Percentiles rank a stretch among this genome's conserved stretches.
These are phyloP conservation scores for Conus ventricosus DNA, from an alignment of 1,140 invertebrate genomes.

Conservation along the genomic window DNA sequence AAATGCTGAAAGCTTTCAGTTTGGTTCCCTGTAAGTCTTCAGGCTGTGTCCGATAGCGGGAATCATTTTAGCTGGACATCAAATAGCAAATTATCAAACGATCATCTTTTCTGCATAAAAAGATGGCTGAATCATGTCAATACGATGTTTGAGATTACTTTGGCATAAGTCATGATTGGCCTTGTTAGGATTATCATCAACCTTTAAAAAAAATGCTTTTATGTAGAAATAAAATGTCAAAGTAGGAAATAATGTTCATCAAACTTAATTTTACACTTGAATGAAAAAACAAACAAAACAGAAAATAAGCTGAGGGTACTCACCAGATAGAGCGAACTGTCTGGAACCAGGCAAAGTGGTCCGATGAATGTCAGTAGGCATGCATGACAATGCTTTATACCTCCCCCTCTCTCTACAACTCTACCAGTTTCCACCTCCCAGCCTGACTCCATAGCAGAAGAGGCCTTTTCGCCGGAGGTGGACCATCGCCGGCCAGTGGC, in stretches of 20 bases:
- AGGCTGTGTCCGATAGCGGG: no score
- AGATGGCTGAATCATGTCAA: no score
- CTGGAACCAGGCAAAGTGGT: neutral
- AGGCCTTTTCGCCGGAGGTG: constrained; percentile 53
- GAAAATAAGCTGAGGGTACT: no score
- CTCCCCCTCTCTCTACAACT: constrained; percentile 1
- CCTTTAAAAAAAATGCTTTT: no score
- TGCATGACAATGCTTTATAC: constrained; percentile 18
- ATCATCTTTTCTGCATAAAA: no score
- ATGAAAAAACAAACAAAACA: neutral
- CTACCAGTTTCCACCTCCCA: constrained; percentile 37
- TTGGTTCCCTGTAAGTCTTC: no score
- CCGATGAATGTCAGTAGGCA: neutral
- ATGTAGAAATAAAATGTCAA: neutral
- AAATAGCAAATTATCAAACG: no score
- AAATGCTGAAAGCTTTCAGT: no score
- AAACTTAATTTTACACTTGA: neutral
- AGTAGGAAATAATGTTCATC: neutral
- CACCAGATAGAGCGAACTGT: neutral
- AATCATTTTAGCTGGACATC: no score
- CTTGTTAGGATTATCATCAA: no score
- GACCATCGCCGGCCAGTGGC: constrained; percentile 54
- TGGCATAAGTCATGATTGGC: no score
- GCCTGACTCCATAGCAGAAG: constrained; percentile 43
- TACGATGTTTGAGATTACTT: no score